Conservation (phyloP, 1,140 invertebrate genomes). For the Zaprionus ornatus region DNA sequence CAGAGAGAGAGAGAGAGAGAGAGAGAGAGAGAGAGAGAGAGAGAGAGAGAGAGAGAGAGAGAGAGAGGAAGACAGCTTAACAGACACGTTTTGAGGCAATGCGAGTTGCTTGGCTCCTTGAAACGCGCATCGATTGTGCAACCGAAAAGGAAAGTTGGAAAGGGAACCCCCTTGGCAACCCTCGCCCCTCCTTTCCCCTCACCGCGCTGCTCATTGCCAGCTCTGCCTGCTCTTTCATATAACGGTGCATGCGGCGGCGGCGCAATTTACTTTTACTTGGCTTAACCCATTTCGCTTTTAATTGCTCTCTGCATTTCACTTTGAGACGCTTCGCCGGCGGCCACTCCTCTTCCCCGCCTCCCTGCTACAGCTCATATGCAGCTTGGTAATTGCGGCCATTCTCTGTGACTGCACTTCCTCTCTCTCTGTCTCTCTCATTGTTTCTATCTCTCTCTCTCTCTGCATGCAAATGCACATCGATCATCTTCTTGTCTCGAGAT, state of each 20-base stretch:
- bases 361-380: constrained; percentile 25
- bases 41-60: neutral
- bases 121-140: constrained; percentile 55
- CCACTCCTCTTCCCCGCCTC: constrained; percentile 8
- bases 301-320: constrained; percentile 73
- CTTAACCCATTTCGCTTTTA: constrained; percentile 75
- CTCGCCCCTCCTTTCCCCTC: neutral
- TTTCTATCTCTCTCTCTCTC: constrained; percentile 13
- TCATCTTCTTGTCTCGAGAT: constrained; percentile 70
- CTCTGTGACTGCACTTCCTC: constrained; percentile 4
- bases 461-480: constrained; percentile 79
- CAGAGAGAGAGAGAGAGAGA: neutral
- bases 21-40: neutral
- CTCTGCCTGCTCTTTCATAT: neutral
- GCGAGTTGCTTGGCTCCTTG: constrained; percentile 28
- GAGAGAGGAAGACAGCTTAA: too few relatives aligned
- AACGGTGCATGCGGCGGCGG: constrained; percentile 29
- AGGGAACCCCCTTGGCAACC: constrained; percentile 35
- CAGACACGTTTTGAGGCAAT: constrained; percentile 15
- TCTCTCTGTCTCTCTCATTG: constrained; percentile 1
- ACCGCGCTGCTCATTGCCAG: neutral
- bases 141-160: constrained; percentile 76
- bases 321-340: constrained; percentile 46
- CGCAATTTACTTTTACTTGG: constrained; percentile 77
- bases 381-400: constrained; percentile 66